Base-by-base conservation (phyloP, 2,113 vertebrate genomes). In the Thalassarche chlororhynchos region DNA sequence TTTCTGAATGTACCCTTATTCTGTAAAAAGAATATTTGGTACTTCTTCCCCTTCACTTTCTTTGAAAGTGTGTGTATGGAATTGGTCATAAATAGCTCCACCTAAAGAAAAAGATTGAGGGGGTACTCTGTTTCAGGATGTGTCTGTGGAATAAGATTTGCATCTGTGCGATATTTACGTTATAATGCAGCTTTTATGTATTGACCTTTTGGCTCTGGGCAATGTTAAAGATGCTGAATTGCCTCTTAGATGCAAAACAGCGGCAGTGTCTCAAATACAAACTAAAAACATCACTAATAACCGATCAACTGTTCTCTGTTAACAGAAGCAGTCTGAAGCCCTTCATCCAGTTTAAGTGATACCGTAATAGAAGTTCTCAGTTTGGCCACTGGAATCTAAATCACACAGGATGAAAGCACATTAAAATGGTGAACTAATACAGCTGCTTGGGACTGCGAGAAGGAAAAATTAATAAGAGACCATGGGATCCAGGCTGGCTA, bases 401-500 rank as follows among this genome's bases (percentile, higher is more conserved):
- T 84, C 78, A 58, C 0, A 0, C 23, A 77, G 76, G 40, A 78
- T 10, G 29, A 94, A 86, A 85, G 20, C 34, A 25, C 3, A 4
- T 89, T 62, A 49, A 86, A 95, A 70, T 52, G 36, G 79, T 46
- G 62, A 92, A 66, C 36, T 54, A 74, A 81, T 47, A 52, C 2
- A 74, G 70, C 79, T 93, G 40, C 46, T 94, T 81, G 46, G 55
- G 61, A 89, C 34, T 60, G 68, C 3, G 6, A 95, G 79, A 81
- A 86, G 66, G 49, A 86, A 89, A 89, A 96, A 86, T 74, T 95
- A 92, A 34, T 89, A 83, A 81, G 83, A 92, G 89, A 81, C 54
- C 66, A 29, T 84, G 71, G 83, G 80, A 93, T 86, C 54, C 54
- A 84, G 42, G 31, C 17, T 96, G 80, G 21, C 71, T 86, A 61